These are phyloP conservation scores for Drosophila anomalipes DNA, from an alignment of 2,888 invertebrate genomes.

Conservation along the genomic window DNA sequence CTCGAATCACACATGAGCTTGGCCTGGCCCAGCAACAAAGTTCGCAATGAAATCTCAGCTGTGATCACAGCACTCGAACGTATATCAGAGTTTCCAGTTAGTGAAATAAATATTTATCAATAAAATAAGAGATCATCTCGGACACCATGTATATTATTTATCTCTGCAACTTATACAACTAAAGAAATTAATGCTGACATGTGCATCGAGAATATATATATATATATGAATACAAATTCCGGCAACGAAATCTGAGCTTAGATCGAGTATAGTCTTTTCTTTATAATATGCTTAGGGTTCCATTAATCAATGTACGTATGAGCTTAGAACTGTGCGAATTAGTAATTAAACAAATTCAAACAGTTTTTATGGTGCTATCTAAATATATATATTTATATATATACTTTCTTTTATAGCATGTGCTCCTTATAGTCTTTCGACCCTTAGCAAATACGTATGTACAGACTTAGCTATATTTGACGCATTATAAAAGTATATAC, in stretches of 20 bases:
- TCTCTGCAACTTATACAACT: neutral
- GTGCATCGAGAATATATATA: neutral
- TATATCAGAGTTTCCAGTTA: neutral
- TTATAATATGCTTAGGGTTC: neutral
- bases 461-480: too few relatives aligned
- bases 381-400: too few relatives aligned
- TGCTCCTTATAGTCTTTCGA: neutral
- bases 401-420: neutral
- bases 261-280: neutral
- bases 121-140: neutral
- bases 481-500: too few relatives aligned
- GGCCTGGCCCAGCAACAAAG: constrained; percentile 59
- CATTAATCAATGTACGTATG: neutral
- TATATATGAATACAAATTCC: neutral
- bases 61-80: constrained; percentile 11
- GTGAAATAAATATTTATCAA: neutral
- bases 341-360: neutral
- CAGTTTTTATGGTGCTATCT: neutral
- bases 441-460: too few relatives aligned
- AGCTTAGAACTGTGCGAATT: neutral
- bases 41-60: constrained; percentile 33
- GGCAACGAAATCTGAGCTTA: neutral
- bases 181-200: neutral
- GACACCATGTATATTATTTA: neutral
- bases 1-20: constrained; percentile 39